A percentile compares a stretch with the other conserved stretches of the same genome.
phyloP scores from a whole-genome alignment of 2,888 invertebrate species.

The Apodemia mormo region DNA sequence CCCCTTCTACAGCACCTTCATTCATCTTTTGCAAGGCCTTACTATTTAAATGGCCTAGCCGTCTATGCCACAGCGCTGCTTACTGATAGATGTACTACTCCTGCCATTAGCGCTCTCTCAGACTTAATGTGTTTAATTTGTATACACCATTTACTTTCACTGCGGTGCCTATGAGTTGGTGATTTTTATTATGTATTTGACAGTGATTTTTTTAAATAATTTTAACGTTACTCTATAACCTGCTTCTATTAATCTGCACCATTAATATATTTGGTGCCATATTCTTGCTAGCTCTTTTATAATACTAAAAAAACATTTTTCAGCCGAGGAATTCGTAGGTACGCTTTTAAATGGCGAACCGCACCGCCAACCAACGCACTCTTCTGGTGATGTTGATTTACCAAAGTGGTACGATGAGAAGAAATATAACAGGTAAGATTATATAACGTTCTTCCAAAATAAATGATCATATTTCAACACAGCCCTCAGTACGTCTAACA shows the following conservation, averaged over 20 bases:
- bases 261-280: no score
- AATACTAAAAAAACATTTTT: neutral
- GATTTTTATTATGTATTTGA: constrained; percentile 27
- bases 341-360: neutral
- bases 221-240: constrained; percentile 34
- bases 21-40: constrained; percentile 11
- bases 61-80: neutral
- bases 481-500: no score
- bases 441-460: no score
- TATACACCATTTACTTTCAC: constrained; percentile 32
- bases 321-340: neutral
- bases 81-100: no score
- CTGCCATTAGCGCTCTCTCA: neutral
- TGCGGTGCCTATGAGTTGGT: constrained; percentile 29
- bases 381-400: neutral
- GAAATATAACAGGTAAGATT: neutral
- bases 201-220: no score
- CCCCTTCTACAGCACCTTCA: constrained; percentile 14
- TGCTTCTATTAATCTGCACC: constrained; percentile 31
- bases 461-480: no score
- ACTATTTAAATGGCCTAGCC: neutral
- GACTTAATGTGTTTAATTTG: constrained; percentile 25
- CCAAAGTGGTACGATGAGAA: neutral
- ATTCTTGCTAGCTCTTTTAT: no score
- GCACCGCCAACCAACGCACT: neutral